Evolutionary conservation across 2,113 vertebrate species (phyloP).

Genomic region (Podarcis raffonei): DNA sequence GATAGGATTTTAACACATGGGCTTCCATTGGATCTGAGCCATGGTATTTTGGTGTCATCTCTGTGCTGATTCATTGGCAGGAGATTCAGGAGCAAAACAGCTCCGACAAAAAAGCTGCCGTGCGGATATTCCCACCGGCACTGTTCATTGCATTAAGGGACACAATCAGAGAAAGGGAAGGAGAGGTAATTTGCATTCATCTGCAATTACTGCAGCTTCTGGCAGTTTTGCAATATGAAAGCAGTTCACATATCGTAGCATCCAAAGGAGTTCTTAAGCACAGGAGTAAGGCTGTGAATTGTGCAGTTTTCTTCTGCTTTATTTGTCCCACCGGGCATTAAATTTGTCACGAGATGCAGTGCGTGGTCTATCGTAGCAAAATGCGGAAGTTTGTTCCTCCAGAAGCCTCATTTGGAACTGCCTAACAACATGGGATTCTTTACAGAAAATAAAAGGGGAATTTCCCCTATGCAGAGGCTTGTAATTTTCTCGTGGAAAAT

Average conservation of each 20-base stretch:
- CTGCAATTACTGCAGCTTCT: not conserved
- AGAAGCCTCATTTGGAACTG: slow-evolving; percentile 25
- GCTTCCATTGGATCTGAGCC: not conserved
- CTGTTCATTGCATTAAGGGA: not conserved
- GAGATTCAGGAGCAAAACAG: accelerated
- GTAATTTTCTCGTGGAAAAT: slow-evolving; percentile 28
- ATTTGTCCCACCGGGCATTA: not conserved
- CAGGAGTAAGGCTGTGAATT: not conserved
- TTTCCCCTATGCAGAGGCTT: not conserved
- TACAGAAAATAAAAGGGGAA: slow-evolving; percentile 14
- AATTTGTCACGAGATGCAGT: not conserved
- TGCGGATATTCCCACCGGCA: not conserved
- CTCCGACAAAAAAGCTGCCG: not conserved
- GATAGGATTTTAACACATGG: not conserved
- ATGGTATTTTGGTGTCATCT: not conserved
- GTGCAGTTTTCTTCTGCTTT: not conserved
- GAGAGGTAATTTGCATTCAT: not conserved
- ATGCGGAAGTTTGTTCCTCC: slow-evolving; percentile 1
- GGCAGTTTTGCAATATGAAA: not conserved
- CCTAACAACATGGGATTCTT: slow-evolving; percentile 1
- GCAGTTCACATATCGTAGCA: not conserved
- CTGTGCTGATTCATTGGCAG: not conserved
- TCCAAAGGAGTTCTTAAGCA: slow-evolving; percentile 6
- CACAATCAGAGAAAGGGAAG: not conserved
- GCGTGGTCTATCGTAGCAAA: not conserved